Percentiles rank a stretch among this genome's conserved stretches.
phyloP scores from a whole-genome alignment of 2,888 invertebrate genomes.

The Autographa gamma region DNA sequence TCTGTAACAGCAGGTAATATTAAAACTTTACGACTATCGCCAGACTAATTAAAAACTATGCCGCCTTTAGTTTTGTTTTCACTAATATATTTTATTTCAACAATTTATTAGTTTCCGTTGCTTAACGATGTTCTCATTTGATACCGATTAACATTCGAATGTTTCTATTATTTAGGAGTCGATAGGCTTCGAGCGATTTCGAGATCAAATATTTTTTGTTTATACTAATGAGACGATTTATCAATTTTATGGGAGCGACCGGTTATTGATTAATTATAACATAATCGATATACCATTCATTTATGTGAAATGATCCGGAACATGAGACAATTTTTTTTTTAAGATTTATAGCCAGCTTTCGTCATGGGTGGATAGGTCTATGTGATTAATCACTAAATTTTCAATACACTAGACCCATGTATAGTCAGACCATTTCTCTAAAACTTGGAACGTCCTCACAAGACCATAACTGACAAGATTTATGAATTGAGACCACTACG shows the following conservation, averaged over 20 bases:
- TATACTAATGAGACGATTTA: conserved; percentile 45
- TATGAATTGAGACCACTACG: conserved; percentile 2
- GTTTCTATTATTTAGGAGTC: conserved; percentile 59
- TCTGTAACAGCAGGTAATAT: conserved; percentile 41
- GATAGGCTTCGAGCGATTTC: conserved; percentile 42
- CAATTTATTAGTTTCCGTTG: conserved; percentile 60
- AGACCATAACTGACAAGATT: conserved; percentile 2
- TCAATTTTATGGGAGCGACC: conserved; percentile 30
- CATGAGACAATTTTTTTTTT: not conserved
- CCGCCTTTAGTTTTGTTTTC: conserved; percentile 54
- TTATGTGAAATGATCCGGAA: not conserved
- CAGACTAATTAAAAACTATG: conserved; percentile 39
- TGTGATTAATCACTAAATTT: not conserved
- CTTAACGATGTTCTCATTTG: conserved; percentile 52
- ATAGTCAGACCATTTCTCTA: not conserved
- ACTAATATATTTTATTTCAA: conserved; percentile 59
- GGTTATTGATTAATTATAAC: conserved; percentile 36
- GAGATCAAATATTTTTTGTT: conserved; percentile 38
- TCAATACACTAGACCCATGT: not conserved
- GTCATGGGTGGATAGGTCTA: not conserved
- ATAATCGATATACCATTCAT: conserved; percentile 18
- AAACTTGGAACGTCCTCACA: conserved; percentile 1
- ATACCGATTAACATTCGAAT: conserved; percentile 61
- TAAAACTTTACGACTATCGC: conserved; percentile 51
- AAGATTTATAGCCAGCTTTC: not conserved